These are phyloP conservation scores for Agonopterix arenella DNA, from an alignment of 2,888 invertebrate species.

Conservation along the genomic window DNA sequence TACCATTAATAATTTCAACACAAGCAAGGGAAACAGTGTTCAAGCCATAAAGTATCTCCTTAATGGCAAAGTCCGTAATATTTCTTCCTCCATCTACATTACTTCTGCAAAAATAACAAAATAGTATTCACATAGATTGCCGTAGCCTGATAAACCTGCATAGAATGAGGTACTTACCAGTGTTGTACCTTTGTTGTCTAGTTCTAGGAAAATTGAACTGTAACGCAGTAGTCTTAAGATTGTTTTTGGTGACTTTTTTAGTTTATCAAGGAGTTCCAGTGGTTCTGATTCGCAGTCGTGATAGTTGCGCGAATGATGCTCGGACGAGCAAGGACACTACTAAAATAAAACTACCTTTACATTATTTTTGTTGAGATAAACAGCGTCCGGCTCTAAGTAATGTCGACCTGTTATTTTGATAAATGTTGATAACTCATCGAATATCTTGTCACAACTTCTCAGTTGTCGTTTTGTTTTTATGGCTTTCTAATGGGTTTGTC, in stretches of 20 bases:
- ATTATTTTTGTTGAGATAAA: slow-evolving; percentile 12
- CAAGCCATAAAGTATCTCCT: slow-evolving; percentile 47
- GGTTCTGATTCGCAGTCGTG: slow-evolving; percentile 61
- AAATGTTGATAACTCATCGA: slow-evolving; percentile 13
- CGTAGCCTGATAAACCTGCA: slow-evolving; percentile 57
- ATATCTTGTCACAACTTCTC: slow-evolving; percentile 3
- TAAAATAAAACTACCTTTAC: slow-evolving; percentile 51
- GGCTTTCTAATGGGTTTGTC: slow-evolving; percentile 5
- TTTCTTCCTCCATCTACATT: slow-evolving; percentile 64
- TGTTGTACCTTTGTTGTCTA: slow-evolving; percentile 42
- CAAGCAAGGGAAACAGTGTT: slow-evolving; percentile 41
- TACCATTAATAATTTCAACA: slow-evolving; percentile 58
- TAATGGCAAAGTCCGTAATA: slow-evolving; percentile 57
- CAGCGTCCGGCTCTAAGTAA: slow-evolving; percentile 8
- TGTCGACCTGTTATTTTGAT: slow-evolving; percentile 11
- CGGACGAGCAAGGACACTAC: slow-evolving; percentile 55
- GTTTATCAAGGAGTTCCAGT: slow-evolving; percentile 44
- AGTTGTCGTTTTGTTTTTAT: slow-evolving; percentile 8
- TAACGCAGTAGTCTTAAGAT: slow-evolving; percentile 34
- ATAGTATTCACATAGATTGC: slow-evolving; percentile 57
- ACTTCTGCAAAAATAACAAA: slow-evolving; percentile 69
- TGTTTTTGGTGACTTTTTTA: slow-evolving; percentile 28
- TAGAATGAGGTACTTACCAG: slow-evolving; percentile 46
- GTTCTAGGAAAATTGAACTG: slow-evolving; percentile 39
- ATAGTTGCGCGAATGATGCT: slow-evolving; percentile 62